These are phyloP conservation scores for Bilobella aurantiaca DNA, from an alignment of 1,140 invertebrate genomes.

Conservation along the genomic window DNA sequence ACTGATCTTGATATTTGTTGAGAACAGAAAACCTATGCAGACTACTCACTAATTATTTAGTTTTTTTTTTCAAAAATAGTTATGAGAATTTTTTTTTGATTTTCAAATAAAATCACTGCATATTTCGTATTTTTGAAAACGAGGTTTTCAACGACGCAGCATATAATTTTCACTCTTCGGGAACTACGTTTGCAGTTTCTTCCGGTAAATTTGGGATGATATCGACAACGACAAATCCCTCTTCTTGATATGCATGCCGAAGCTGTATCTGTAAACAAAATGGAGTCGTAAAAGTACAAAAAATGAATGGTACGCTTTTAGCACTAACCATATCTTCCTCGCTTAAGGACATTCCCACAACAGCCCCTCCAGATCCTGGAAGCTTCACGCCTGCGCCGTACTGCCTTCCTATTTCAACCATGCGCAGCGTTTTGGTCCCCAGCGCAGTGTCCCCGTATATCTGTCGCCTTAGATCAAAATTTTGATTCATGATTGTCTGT, in stretches of 20 bases:
- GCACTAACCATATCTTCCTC: conserved; percentile 25
- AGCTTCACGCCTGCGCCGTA: conserved; percentile 36
- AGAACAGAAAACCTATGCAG: too few species aligned
- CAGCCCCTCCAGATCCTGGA: conserved; percentile 38
- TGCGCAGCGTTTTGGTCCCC: conserved; percentile 35
- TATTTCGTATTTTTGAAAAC: too few species aligned
- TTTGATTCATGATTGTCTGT: conserved; percentile 35
- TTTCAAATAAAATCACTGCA: too few species aligned
- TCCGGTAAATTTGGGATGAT: conserved; percentile 26
- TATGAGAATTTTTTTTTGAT: too few species aligned
- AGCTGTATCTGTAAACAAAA: conserved; percentile 27
- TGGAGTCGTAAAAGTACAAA: not conserved
- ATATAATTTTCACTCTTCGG: not conserved
- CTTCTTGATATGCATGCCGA: conserved; percentile 24
- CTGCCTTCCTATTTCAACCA: conserved; percentile 36
- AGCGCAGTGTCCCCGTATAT: conserved; percentile 36
- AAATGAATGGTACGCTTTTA: not conserved
- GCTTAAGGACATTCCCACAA: conserved; percentile 35
- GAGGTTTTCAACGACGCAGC: too few species aligned
- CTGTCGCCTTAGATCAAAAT: conserved; percentile 35
- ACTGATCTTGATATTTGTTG: too few species aligned
- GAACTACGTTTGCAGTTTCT: not conserved
- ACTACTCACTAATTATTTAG: too few species aligned
- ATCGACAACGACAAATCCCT: conserved; percentile 34
- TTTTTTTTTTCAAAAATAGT: too few species aligned